phyloP scores from a whole-genome alignment of 2,888 invertebrate species.

The Netelia melanura region DNA sequence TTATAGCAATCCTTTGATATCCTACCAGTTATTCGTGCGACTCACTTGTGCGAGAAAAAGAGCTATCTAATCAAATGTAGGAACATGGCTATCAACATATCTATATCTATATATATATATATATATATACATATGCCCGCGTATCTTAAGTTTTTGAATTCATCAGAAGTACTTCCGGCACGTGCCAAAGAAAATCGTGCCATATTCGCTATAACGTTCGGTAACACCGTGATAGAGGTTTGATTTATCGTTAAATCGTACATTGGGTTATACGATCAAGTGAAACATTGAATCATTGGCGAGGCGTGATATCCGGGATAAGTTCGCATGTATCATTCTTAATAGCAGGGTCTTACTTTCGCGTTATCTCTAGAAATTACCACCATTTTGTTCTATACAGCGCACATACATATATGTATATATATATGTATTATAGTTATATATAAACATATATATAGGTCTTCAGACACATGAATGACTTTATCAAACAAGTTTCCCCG shows the following conservation, averaged over 20 bases:
- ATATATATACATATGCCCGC: background rate
- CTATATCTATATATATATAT: too few relatives aligned
- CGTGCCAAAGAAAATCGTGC: conserved; percentile 26
- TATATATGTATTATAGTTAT: background rate
- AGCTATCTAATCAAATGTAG: too few relatives aligned
- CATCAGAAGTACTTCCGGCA: conserved; percentile 43
- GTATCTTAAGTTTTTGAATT: background rate
- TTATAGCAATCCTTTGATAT: conserved; percentile 5
- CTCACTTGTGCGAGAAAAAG: too few relatives aligned
- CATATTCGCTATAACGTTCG: conserved; percentile 9
- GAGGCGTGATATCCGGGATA: conserved; percentile 6
- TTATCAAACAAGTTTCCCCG: conserved; percentile 25
- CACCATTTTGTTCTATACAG: conserved; percentile 10
- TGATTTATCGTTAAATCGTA: background rate
- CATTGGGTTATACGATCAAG: background rate
- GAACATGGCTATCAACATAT: background rate
- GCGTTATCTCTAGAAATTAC: conserved; percentile 37
- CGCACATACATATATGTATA: too few relatives aligned
- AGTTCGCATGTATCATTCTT: background rate
- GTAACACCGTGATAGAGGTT: conserved; percentile 31
- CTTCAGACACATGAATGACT: conserved; percentile 48
- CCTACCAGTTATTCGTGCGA: background rate
- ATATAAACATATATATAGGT: background rate
- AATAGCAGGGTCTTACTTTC: background rate
- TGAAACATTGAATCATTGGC: background rate